A percentile compares a stretch with the other conserved stretches of the same genome.
These are phyloP conservation scores for Sphaerophoria taeniata DNA, from an alignment of 2,888 invertebrate species.

Conservation along the genomic window DNA sequence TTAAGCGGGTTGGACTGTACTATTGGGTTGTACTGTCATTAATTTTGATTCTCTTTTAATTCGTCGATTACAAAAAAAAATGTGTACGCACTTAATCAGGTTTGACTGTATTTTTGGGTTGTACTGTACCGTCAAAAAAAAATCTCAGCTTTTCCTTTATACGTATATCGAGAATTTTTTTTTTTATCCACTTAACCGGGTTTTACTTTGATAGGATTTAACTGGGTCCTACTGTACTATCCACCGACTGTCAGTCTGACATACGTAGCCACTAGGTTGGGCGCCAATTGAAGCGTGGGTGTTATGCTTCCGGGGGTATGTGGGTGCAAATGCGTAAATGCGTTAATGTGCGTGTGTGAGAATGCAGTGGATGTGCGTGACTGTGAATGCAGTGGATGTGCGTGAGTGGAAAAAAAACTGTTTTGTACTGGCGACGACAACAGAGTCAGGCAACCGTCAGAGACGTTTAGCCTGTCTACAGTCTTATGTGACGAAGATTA, in stretches of 20 bases:
- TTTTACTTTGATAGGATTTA: conserved; percentile 3
- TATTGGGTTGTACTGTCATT: conserved; percentile 4
- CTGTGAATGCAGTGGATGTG: not conserved
- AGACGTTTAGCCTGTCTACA: conserved; percentile 5
- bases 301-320: not conserved
- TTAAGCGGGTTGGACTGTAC: conserved; percentile 14
- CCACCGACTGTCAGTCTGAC: conserved; percentile 9
- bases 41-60: not conserved
- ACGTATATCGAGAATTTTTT: too few species aligned
- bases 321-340: conserved; percentile 9
- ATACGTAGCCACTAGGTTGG: conserved; percentile 8
- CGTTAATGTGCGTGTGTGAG: not conserved
- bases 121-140: too few species aligned
- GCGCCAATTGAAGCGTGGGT: conserved; percentile 7
- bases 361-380: not conserved
- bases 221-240: conserved; percentile 13
- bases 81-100: conserved; percentile 6
- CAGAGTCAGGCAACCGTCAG: conserved; percentile 12
- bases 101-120: not conserved
- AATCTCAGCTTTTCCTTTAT: too few species aligned
- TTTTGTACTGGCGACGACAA: conserved; percentile 1
- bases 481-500: conserved; percentile 7
- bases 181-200: not conserved
- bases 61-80: conserved; percentile 12
- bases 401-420: not conserved